A percentile compares a stretch with the other conserved stretches of the same genome.
phyloP scores from a whole-genome alignment of 2,113 vertebrate species.

The Maccullochella peelii region DNA sequence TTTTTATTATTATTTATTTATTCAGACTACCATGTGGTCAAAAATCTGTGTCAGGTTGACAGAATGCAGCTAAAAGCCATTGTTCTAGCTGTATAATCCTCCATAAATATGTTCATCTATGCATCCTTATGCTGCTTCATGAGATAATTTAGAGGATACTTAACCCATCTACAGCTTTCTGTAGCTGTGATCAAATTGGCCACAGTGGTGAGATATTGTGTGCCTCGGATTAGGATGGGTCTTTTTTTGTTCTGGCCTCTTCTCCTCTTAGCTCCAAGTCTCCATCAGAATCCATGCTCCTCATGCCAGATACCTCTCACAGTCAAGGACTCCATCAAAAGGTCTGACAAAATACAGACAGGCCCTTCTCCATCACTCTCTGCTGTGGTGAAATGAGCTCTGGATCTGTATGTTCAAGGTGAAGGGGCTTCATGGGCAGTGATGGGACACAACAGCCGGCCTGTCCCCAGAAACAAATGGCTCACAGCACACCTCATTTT shows the following conservation, averaged over 20 bases:
- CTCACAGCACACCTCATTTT: conserved; percentile 72
- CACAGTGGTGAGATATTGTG: conserved; percentile 34
- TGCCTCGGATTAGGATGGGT: conserved; percentile 12
- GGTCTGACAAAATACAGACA: conserved; percentile 72
- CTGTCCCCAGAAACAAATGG: conserved; percentile 75
- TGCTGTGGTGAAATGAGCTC: conserved; percentile 69
- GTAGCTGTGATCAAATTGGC: conserved; percentile 38
- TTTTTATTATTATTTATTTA: no score
- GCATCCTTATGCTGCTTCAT: conserved; percentile 17
- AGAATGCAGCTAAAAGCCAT: background rate
- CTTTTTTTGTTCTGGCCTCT: conserved; percentile 51
- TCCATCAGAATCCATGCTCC: conserved; percentile 44
- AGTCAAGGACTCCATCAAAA: conserved; percentile 77
- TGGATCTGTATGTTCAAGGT: conserved; percentile 63
- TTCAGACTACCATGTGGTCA: background rate
- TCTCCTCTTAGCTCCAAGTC: conserved; percentile 6
- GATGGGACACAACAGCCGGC: conserved; percentile 58
- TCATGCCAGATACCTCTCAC: conserved; percentile 56
- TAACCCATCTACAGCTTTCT: background rate
- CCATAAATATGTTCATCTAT: conserved; percentile 9
- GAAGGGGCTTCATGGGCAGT: conserved; percentile 55
- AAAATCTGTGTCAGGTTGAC: background rate
- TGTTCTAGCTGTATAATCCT: conserved; percentile 1
- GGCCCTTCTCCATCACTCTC: conserved; percentile 72
- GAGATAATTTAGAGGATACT: background rate